Base-by-base conservation (phyloP, 1,140 invertebrate species). In the Acyrthosiphon pisum region DNA sequence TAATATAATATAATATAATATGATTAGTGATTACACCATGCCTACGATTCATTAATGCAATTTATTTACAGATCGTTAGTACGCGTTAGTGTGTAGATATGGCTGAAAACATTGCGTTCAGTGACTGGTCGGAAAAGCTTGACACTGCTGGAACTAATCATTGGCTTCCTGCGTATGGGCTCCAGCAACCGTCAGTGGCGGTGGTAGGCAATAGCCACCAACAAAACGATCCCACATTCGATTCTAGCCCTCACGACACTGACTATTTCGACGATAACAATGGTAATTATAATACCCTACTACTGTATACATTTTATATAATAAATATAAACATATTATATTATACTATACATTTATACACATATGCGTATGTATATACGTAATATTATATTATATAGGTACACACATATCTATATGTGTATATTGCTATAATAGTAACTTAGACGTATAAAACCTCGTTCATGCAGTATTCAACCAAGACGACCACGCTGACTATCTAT, bases 141-240 rank as follows among this genome's bases (percentile, higher is more conserved):
- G 94, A 95, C 68, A 84, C 83, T 87, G 90, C 93, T 83, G 96
- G 96, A 93, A 96, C 95, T 94, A 96, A 96, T 95, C 96, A 96
- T 94, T 97, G 96, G 96, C 95, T 96, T 94, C 96, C 96, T 91
- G 96, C 96, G 94, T 97, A 97, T 94, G 96, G 96, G 94, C 96
- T 96, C 95, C 96, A 96, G 95, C 95, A 95, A 76, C 95, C 96
- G 93, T 93, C 94, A 11, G 93, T 94, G 41, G 93, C 94, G 22
- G 94, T 94, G n/a, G 94, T 81, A 44, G 76, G 81, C 93, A 93
- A 93, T 84, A 48, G 76, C 35, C 90, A 81, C 22, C 68, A 92
- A 92, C 91, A 92, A 53, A 92, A 93, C 48, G 91, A 93, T 53
- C 91, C 46, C 48, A 86, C 91, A 84, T 93, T 93, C 37, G 48